A percentile compares a stretch with the other conserved stretches of the same genome.
Conservation (phyloP, 2,797 vertebrate genomes). For the Tokudaia tokunoshimensis region DNA sequence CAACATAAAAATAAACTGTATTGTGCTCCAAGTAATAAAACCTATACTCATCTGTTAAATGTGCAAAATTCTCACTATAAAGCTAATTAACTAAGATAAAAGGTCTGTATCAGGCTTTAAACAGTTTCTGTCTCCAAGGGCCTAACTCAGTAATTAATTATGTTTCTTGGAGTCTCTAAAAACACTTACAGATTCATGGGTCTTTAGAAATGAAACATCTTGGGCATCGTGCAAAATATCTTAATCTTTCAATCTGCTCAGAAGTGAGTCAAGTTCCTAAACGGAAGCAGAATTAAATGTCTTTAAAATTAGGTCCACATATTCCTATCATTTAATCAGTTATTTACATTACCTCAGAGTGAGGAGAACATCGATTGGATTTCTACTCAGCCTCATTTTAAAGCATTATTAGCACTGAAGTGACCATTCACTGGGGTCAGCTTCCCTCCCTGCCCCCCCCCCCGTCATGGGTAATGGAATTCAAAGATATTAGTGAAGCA, state of each 20-base stretch:
- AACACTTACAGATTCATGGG: constrained; percentile 81
- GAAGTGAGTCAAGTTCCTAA: constrained; percentile 75
- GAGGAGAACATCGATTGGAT: not conserved
- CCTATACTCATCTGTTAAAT: constrained; percentile 79
- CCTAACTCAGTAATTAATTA: constrained; percentile 85
- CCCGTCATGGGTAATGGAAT: not conserved
- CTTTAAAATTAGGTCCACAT: constrained; percentile 64
- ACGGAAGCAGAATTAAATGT: constrained; percentile 62
- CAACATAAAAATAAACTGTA: constrained; percentile 81
- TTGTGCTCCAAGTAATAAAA: constrained; percentile 82
- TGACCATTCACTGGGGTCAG: not conserved
- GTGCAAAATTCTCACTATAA: constrained; percentile 78
- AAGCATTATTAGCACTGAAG: not conserved
- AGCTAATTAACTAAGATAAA: constrained; percentile 85
- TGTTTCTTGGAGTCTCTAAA: constrained; percentile 83
- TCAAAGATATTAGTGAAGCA: not conserved
- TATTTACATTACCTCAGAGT: constrained; percentile 25
- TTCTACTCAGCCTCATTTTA: constrained; percentile 43
- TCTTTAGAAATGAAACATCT: constrained; percentile 83
- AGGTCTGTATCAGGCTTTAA: constrained; percentile 85
- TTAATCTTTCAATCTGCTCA: constrained; percentile 83
- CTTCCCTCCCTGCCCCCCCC: not conserved
- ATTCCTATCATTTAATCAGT: constrained; percentile 71
- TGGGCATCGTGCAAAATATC: constrained; percentile 82
- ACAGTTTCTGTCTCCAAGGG: constrained; percentile 85